A percentile compares a stretch with the other conserved stretches of the same genome.
phyloP scores from a whole-genome alignment of 2,888 invertebrate species.

The Lucinisca nassula region DNA sequence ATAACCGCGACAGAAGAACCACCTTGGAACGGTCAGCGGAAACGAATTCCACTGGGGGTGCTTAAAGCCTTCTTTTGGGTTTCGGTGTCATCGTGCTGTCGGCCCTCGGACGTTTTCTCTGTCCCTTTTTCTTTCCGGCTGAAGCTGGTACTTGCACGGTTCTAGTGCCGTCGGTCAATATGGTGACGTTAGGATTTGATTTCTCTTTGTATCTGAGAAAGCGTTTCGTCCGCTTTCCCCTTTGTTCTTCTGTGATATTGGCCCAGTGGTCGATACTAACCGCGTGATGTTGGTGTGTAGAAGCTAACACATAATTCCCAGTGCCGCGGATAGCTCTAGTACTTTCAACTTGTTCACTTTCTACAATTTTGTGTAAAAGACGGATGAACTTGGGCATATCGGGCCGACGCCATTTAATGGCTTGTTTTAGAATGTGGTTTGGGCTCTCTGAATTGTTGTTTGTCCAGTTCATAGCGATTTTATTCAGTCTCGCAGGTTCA shows the following conservation, averaged over 20 bases:
- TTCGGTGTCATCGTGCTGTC: background rate
- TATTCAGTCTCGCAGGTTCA: background rate
- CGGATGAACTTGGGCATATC: background rate
- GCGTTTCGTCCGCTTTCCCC: background rate
- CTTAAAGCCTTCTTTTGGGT: background rate
- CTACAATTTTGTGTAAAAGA: background rate
- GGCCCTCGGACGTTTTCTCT: background rate
- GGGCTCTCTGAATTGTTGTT: background rate
- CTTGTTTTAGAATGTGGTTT: background rate
- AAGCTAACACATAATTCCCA: background rate
- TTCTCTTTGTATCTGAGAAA: background rate
- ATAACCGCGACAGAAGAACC: too few relatives aligned
- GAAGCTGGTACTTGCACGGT: background rate
- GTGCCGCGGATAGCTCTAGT: background rate
- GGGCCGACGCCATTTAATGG: background rate
- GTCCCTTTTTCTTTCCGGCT: background rate
- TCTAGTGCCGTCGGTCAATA: background rate
- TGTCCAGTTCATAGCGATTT: background rate
- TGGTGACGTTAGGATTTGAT: background rate
- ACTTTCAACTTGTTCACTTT: background rate
- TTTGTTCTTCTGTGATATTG: background rate
- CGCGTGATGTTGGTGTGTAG: background rate
- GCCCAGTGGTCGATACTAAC: background rate
- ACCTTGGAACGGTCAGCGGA: too few relatives aligned
- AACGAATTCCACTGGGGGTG: too few relatives aligned